A percentile compares a stretch with the other conserved stretches of the same genome.
Evolutionary conservation across 2,797 vertebrate species (phyloP).

Genomic region (Apogon talboti): DNA sequence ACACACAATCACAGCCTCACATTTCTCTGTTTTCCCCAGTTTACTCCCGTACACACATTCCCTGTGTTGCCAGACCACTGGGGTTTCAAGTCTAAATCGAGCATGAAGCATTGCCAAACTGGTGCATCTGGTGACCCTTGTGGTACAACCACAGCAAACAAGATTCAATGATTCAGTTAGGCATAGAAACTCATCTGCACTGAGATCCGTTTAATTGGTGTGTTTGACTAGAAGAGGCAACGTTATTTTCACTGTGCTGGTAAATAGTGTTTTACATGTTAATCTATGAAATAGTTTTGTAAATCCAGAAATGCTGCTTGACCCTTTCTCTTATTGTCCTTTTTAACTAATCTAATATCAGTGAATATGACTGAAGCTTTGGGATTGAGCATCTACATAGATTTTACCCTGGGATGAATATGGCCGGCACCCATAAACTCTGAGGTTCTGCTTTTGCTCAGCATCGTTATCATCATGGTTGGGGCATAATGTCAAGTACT

Average conservation of each 20-base stretch:
- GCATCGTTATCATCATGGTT: too few species aligned
- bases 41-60: constrained; percentile 13
- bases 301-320: not conserved
- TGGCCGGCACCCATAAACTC: too few species aligned
- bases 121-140: constrained; percentile 70
- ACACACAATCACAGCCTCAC: constrained; percentile 12
- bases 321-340: not conserved
- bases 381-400: not conserved
- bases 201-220: constrained; percentile 31
- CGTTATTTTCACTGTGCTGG: constrained; percentile 5
- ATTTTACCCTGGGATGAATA: not conserved
- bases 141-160: constrained; percentile 56
- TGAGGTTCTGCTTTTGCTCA: too few species aligned
- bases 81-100: constrained; percentile 65
- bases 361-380: not conserved
- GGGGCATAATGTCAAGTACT: too few species aligned
- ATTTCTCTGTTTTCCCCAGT: not conserved
- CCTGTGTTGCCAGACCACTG: constrained; percentile 29
- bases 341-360: not conserved
- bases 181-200: constrained; percentile 53
- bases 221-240: constrained; percentile 16
- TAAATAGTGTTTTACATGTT: constrained; percentile 25
- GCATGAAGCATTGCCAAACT: constrained; percentile 65
- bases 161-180: constrained; percentile 31
- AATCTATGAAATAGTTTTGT: constrained; percentile 6